Percentiles rank a stretch among this genome's conserved stretches.
These are phyloP conservation scores for Ceyx margarethae DNA, from an alignment of 2,113 vertebrate genomes.

Conservation along the genomic window DNA sequence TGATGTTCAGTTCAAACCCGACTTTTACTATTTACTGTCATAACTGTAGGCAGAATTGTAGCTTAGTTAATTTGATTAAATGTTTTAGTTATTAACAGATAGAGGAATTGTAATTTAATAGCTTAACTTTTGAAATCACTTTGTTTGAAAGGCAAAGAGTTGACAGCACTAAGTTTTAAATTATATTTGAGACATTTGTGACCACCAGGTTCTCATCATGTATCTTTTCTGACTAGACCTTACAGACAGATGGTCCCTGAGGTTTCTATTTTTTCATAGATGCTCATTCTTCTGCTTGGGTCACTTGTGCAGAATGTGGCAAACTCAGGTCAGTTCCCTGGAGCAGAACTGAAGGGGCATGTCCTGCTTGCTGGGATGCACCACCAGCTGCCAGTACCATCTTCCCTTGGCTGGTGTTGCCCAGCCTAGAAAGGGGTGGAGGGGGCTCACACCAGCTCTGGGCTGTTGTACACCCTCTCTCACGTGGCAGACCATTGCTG, in stretches of 20 bases:
- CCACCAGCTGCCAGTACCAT: neutral
- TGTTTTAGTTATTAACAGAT: constrained; percentile 46
- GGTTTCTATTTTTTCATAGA: neutral
- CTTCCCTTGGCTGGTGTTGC: neutral
- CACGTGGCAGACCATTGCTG: accelerated
- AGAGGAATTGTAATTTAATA: constrained; percentile 29
- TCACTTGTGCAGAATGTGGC: neutral
- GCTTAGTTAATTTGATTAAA: constrained; percentile 52
- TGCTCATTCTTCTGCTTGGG: neutral
- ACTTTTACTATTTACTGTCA: constrained; percentile 19
- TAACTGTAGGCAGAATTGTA: constrained; percentile 42
- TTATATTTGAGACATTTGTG: neutral
- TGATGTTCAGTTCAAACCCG: constrained; percentile 12
- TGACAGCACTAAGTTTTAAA: constrained; percentile 5
- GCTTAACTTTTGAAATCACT: constrained; percentile 18
- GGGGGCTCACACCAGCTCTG: accelerated
- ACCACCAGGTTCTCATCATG: neutral
- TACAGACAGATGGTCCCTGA: neutral
- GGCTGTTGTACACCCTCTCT: accelerated
- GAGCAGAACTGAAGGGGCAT: neutral
- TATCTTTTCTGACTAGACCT: neutral
- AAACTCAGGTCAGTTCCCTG: neutral
- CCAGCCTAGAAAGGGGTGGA: too few species aligned
- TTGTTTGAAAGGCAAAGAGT: constrained; percentile 6
- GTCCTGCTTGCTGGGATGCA: neutral